phyloP scores from a whole-genome alignment of 2,113 vertebrate genomes.

The Indri indri region DNA sequence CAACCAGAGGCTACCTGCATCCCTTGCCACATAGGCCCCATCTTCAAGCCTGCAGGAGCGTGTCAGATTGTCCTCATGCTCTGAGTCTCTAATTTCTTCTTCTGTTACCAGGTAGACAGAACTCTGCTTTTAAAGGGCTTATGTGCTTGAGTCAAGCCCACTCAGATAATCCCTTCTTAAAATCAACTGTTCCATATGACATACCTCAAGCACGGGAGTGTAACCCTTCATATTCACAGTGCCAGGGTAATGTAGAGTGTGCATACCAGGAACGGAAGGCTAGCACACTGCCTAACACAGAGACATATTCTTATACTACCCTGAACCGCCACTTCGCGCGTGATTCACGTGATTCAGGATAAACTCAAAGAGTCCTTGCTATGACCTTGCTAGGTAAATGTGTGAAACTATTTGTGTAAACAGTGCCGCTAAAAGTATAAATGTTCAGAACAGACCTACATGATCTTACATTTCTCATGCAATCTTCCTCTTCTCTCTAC shows the following conservation, averaged over 20 bases:
- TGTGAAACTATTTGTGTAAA: not conserved
- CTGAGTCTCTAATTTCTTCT: not conserved
- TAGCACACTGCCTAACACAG: not conserved
- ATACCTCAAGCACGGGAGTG: not conserved
- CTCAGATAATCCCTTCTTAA: not conserved
- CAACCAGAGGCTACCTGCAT: not conserved
- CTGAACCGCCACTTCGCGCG: too few species aligned
- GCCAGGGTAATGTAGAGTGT: rapidly evolving
- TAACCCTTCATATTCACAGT: too few species aligned
- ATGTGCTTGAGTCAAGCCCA: not conserved
- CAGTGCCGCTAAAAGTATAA: not conserved
- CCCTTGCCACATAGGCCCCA: not conserved
- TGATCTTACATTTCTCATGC: not conserved
- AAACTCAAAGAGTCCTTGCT: not conserved
- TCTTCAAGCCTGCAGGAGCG: too few species aligned
- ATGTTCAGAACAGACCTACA: not conserved
- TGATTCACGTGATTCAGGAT: not conserved
- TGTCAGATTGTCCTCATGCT: not conserved
- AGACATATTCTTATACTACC: not conserved
- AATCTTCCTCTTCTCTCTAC: not conserved
- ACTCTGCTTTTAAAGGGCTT: not conserved
- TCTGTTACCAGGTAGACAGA: not conserved
- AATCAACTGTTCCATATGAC: not conserved
- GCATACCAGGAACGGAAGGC: rapidly evolving
- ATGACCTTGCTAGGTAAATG: too few species aligned